These are phyloP conservation scores for Mus spicilegus DNA, from an alignment of 2,113 vertebrate species.

Conservation along the genomic window DNA sequence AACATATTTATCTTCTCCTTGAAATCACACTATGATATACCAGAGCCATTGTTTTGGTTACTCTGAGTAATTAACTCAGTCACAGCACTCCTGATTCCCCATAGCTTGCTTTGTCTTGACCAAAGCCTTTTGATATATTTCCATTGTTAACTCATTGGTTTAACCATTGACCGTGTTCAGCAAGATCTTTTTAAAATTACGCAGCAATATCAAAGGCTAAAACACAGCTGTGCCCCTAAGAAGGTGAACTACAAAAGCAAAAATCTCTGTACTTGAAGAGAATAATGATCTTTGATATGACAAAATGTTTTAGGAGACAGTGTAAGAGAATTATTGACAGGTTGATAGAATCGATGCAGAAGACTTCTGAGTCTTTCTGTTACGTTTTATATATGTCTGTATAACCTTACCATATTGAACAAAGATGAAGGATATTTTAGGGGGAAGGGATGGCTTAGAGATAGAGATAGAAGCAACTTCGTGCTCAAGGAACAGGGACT, in stretches of 20 bases:
- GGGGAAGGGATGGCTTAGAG: background rate
- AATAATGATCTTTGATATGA: background rate
- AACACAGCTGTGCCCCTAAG: background rate
- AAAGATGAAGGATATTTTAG: background rate
- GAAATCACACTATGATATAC: background rate
- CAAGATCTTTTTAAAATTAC: slow-evolving; percentile 30
- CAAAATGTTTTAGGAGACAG: background rate
- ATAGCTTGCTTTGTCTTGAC: background rate
- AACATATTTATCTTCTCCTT: background rate
- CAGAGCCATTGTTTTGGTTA: background rate
- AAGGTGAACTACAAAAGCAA: background rate
- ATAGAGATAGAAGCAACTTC: background rate
- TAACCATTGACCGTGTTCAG: background rate
- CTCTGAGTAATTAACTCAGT: slow-evolving; percentile 9
- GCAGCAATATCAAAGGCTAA: background rate
- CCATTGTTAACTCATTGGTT: background rate
- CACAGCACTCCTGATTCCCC: background rate
- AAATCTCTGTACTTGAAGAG: background rate
- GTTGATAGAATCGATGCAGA: background rate
- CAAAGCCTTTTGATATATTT: slow-evolving; percentile 32
- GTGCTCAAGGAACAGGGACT: background rate
- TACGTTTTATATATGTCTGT: background rate
- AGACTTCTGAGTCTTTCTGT: background rate
- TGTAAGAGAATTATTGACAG: background rate
- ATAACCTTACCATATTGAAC: background rate